Evolutionary conservation across 2,113 vertebrate species (phyloP).

Genomic region (Tretioscincus oriximinensis): DNA sequence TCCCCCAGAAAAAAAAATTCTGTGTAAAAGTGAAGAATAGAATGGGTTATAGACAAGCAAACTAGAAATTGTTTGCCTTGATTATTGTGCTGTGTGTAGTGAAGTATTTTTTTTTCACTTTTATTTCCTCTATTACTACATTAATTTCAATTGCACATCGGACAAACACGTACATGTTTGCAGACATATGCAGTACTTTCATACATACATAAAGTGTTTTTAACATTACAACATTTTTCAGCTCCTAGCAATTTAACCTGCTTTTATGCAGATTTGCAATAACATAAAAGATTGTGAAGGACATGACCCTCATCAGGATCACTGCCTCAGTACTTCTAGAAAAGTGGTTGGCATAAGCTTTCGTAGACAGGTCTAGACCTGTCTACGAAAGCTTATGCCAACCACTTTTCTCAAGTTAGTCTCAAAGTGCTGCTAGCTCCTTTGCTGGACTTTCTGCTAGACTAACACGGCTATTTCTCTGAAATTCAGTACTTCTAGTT

Average conservation of each 20-base stretch:
- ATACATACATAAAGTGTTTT: neutral
- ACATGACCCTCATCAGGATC: too few species aligned
- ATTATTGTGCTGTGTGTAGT: conserved; percentile 8
- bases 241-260: neutral
- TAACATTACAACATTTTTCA: neutral
- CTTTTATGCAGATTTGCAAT: conserved; percentile 1
- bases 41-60: neutral
- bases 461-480: too few species aligned
- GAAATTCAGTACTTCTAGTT: too few species aligned
- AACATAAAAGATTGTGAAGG: neutral
- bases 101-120: neutral
- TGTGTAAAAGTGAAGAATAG: neutral
- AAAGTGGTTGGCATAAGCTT: too few species aligned
- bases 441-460: too few species aligned
- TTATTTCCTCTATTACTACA: neutral
- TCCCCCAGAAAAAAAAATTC: conserved; percentile 15
- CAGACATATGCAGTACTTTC: too few species aligned
- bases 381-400: too few species aligned
- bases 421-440: too few species aligned
- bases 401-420: too few species aligned
- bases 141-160: neutral
- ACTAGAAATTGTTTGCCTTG: conserved; percentile 28
- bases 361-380: too few species aligned
- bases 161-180: too few species aligned
- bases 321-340: too few species aligned